Percentiles rank a stretch among this genome's conserved stretches.
Conservation (phyloP, 2,797 vertebrate genomes). For the Epinephelus awoara region DNA sequence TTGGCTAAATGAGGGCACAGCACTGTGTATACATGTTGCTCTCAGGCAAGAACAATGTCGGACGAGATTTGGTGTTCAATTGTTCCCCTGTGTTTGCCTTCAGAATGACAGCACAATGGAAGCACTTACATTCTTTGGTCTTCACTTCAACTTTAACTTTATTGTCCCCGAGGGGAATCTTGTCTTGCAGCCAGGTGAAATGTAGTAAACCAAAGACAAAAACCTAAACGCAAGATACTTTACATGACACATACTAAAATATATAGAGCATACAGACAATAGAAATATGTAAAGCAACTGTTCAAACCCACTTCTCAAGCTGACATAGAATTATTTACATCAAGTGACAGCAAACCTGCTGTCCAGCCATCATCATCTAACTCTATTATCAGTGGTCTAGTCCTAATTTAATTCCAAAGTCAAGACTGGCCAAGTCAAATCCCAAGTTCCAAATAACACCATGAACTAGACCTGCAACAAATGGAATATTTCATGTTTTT, state of each 20-base stretch:
- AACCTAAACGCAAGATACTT: neutral
- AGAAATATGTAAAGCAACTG: neutral
- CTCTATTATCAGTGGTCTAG: too few relatives aligned
- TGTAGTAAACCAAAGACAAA: neutral
- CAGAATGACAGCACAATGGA: conserved; percentile 7
- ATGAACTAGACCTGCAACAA: too few relatives aligned
- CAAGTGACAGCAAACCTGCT: neutral
- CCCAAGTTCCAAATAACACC: too few relatives aligned
- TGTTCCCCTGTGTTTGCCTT: neutral
- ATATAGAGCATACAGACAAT: neutral
- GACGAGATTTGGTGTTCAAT: neutral
- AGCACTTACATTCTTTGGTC: neutral
- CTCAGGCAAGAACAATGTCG: neutral
- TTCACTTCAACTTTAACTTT: neutral
- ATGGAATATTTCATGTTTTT: too few relatives aligned
- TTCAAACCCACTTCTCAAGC: neutral
- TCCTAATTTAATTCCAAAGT: too few relatives aligned
- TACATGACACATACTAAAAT: neutral
- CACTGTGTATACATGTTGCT: neutral
- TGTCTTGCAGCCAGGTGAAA: neutral
- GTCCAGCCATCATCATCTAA: neutral
- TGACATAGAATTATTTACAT: neutral
- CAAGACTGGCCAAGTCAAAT: too few relatives aligned
- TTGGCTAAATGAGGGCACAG: neutral
- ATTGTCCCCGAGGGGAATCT: neutral